A percentile compares a stretch with the other conserved stretches of the same genome.
Evolutionary conservation across 2,888 invertebrate species (phyloP).

Genomic region (Sturmia bella): DNA sequence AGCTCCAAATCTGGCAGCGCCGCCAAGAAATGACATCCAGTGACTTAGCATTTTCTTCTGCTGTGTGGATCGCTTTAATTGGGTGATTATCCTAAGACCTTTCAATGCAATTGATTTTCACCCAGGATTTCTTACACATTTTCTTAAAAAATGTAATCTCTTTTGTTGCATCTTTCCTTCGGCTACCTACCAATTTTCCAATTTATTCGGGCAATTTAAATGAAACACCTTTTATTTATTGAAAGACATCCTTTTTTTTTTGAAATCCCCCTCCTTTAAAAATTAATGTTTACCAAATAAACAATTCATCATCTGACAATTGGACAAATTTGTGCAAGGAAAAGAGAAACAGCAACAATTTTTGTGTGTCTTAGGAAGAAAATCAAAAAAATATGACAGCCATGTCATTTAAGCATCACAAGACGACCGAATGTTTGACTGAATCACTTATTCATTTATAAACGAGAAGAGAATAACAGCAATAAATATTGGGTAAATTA

Average conservation of each 20-base stretch:
- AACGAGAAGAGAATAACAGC: constrained; percentile 16
- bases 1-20: no score
- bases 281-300: constrained; percentile 69
- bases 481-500: constrained; percentile 63
- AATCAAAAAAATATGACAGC: constrained; percentile 59
- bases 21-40: no score
- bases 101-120: constrained; percentile 50
- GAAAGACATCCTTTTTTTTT: constrained; percentile 28
- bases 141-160: constrained; percentile 55
- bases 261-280: constrained; percentile 41
- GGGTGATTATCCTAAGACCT: constrained; percentile 51
- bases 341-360: constrained; percentile 36
- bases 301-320: constrained; percentile 70
- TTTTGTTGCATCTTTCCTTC: constrained; percentile 20
- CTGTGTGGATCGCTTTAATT: constrained; percentile 54
- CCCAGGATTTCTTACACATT: constrained; percentile 47
- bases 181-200: constrained; percentile 65
- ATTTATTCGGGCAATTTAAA: constrained; percentile 58
- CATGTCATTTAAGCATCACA: constrained; percentile 27
- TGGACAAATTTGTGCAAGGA: constrained; percentile 64
- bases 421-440: constrained; percentile 22
- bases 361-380: constrained; percentile 10
- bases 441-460: constrained; percentile 45
- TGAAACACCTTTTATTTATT: constrained; percentile 63
- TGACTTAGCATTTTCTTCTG: not conserved